Evolutionary conservation across 1,140 invertebrate species (phyloP), one percentile per base, ranked within the genome.

Genomic region (Laupala kohalensis): DNA sequence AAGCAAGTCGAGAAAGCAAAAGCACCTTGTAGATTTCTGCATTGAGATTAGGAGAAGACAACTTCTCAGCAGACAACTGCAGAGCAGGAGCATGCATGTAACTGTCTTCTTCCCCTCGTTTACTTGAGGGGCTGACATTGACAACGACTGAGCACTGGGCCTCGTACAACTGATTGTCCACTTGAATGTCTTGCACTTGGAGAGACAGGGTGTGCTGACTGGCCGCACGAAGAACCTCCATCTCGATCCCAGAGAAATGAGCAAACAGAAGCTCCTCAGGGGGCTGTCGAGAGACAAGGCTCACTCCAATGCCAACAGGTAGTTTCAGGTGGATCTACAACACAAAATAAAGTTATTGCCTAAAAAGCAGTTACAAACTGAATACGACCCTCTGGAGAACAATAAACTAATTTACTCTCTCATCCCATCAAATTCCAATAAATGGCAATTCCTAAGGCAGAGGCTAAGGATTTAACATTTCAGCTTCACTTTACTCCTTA

Each of bases 181-280:
- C 80, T 82, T 78, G 75, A 9, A 76, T 67, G 78, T 93, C 87
- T 63, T 86, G 83, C 3, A 98, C 87, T 75, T 86, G 89, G 19
- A 92, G 82, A 77, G 92, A 89, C 30, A 93, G 79, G n/a, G 84
- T 87, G 74, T 86, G 87, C 67, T 81, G 83, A 25, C 77, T 77
- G 5, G 82, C 81, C 27, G 85, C 87, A 63, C 86, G 82, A 23
- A 86, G 78, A 29, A 88, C 83, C 75, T 92, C 87, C 4, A 93
- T 80, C 25, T 86, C 82, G 73, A 97, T 90, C 74, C 88, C 87
- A 26, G 86, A 85, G 28, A 96, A 85, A 70, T 87, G 84, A 23
- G 90, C 86, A 80, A 94, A 97, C 37, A 97, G 77, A 13, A 99
- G 83, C 81, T 99, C 96, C 78, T 97, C 93, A 4, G 88, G 84